Conservation (phyloP, 2,888 invertebrate species). For the Cheilosia soror region DNA sequence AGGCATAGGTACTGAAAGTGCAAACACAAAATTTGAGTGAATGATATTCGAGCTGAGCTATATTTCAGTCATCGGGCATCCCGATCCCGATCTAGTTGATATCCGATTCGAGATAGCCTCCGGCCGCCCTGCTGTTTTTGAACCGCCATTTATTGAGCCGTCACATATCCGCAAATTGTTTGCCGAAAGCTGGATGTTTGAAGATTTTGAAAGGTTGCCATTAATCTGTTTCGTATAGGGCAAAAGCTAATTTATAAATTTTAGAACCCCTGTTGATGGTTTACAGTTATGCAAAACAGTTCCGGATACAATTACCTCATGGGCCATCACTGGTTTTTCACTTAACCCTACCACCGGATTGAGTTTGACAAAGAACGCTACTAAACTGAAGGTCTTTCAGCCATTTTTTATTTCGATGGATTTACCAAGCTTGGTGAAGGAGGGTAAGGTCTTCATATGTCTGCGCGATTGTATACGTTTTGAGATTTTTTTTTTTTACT, state of each 20-base stretch:
- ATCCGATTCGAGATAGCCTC: not conserved
- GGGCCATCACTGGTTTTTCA: slow-evolving; percentile 92
- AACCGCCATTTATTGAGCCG: slow-evolving; percentile 19
- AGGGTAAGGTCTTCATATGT: slow-evolving; percentile 83
- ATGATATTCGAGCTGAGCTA: not conserved
- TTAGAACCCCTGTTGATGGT: slow-evolving; percentile 57
- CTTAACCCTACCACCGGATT: slow-evolving; percentile 89
- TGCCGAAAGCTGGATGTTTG: slow-evolving; percentile 89
- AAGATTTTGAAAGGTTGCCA: slow-evolving; percentile 80
- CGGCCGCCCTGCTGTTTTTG: not conserved
- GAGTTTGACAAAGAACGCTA: slow-evolving; percentile 86
- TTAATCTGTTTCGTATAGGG: not conserved
- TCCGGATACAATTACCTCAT: slow-evolving; percentile 91
- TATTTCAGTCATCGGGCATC: not conserved
- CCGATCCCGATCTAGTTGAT: not conserved
- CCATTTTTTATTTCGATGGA: slow-evolving; percentile 90
- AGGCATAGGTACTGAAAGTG: slow-evolving; percentile 10
- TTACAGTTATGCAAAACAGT: slow-evolving; percentile 85
- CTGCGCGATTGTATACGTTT: not conserved
- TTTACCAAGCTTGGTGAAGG: slow-evolving; percentile 90
- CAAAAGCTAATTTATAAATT: not conserved
- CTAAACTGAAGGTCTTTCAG: slow-evolving; percentile 89
- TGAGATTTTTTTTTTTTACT: too few species aligned
- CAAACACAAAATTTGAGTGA: not conserved
- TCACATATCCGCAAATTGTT: slow-evolving; percentile 85